phyloP scores from a whole-genome alignment of 1,140 invertebrate species.

The Stegodyphus mimosarum region DNA sequence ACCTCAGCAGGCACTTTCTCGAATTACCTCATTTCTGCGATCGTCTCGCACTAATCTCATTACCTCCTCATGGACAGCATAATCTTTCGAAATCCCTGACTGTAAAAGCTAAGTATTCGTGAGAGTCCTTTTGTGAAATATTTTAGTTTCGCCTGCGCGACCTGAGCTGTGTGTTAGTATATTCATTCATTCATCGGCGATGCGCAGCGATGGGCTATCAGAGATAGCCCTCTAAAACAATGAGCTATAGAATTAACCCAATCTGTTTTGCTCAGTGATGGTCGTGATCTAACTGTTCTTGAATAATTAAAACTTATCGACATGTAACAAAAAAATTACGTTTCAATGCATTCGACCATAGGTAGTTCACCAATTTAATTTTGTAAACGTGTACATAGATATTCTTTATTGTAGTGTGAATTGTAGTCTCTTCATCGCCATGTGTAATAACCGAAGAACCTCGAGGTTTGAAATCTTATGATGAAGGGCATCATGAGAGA shows the following conservation, averaged over 20 bases:
- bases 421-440: slow-evolving; percentile 32
- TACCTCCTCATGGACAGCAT: slow-evolving; percentile 9
- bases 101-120: slow-evolving; percentile 44
- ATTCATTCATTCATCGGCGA: slow-evolving; percentile 33
- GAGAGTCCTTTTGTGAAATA: slow-evolving; percentile 17
- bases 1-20: background rate
- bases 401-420: slow-evolving; percentile 42
- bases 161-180: slow-evolving; percentile 38
- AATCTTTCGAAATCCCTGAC: slow-evolving; percentile 1
- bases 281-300: slow-evolving; percentile 57
- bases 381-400: slow-evolving; percentile 61
- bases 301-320: slow-evolving; percentile 39
- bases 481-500: slow-evolving; percentile 34
- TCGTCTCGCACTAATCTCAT: background rate
- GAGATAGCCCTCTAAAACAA: slow-evolving; percentile 38
- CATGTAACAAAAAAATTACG: slow-evolving; percentile 37
- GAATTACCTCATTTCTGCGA: slow-evolving; percentile 52
- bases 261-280: slow-evolving; percentile 51
- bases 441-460: slow-evolving; percentile 59
- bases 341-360: slow-evolving; percentile 34
- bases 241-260: slow-evolving; percentile 51
- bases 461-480: slow-evolving; percentile 36
- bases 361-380: slow-evolving; percentile 57
- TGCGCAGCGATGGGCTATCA: slow-evolving; percentile 34
- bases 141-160: slow-evolving; percentile 34